Evolutionary conservation across 2,797 vertebrate genomes (phyloP).

Genomic region (Chelmon rostratus): DNA sequence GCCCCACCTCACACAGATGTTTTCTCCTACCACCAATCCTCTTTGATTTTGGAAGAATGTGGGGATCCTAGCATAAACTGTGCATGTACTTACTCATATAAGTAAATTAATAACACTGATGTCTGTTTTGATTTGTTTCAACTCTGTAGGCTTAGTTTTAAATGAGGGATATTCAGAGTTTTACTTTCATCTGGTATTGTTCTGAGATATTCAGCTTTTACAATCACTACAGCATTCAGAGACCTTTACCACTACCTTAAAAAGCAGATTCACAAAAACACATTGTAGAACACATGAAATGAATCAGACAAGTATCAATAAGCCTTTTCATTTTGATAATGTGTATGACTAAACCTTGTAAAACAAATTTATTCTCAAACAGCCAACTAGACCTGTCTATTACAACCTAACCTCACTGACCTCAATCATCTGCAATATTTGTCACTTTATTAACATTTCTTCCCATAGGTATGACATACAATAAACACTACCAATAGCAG

Average conservation of each 20-base stretch:
- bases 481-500: background rate
- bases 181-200: background rate
- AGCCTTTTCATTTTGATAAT: background rate
- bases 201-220: background rate
- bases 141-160: background rate
- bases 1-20: background rate
- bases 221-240: background rate
- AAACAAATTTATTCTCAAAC: background rate
- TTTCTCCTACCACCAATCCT: background rate
- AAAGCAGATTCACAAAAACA: background rate
- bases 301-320: background rate
- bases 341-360: background rate
- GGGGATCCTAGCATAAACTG: background rate
- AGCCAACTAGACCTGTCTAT: background rate
- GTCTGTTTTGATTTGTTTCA: background rate
- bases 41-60: background rate
- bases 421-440: background rate
- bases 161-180: background rate
- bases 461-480: background rate
- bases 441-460: background rate
- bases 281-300: background rate
- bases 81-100: background rate
- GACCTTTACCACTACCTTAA: background rate
- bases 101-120: background rate
- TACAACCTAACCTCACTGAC: no score